Conservation (phyloP, 2,888 invertebrate species). For the Zonitis immaculata region DNA sequence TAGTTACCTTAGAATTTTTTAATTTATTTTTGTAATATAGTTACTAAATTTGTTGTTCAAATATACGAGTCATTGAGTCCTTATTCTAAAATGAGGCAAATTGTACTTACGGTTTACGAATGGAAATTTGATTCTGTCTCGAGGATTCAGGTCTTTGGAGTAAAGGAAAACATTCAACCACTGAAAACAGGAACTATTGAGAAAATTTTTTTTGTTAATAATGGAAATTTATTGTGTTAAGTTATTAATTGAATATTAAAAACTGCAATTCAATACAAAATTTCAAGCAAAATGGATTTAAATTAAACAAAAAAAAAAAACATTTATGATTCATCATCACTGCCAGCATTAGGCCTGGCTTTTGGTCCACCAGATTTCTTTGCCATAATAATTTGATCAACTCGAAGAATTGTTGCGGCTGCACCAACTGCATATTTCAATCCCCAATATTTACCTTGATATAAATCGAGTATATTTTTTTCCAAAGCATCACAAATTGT, state of each 20-base stretch:
- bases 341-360: slow-evolving; percentile 58
- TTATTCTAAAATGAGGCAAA: no score
- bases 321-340: slow-evolving; percentile 63
- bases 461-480: slow-evolving; percentile 78
- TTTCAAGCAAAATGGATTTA: not conserved
- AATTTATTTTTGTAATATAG: no score
- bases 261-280: not conserved
- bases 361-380: slow-evolving; percentile 96
- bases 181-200: no score
- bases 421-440: slow-evolving; percentile 93
- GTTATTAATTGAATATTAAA: not conserved
- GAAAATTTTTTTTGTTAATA: no score
- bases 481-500: slow-evolving; percentile 71
- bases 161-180: no score
- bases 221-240: not conserved
- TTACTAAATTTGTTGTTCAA: no score
- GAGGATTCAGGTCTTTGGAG: no score
- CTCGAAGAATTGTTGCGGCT: slow-evolving; percentile 85
- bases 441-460: slow-evolving; percentile 84
- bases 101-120: no score
- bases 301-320: not conserved
- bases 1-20: no score
- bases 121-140: no score
- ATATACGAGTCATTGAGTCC: no score
- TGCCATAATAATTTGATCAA: slow-evolving; percentile 98